Evolutionary conservation across 1,140 invertebrate genomes (phyloP).

Genomic region (Periplaneta americana): DNA sequence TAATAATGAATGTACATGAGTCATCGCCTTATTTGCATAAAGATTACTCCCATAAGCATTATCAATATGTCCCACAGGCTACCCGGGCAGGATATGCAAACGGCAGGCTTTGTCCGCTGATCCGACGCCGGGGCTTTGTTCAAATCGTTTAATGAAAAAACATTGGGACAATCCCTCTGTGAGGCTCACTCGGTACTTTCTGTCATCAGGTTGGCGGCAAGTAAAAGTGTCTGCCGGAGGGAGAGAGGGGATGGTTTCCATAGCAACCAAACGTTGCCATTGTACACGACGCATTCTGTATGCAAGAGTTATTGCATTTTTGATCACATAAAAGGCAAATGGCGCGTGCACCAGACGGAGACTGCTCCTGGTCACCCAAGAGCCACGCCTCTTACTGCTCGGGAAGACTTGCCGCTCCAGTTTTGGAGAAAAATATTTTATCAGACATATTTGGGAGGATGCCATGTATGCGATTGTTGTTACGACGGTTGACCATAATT

Average conservation of each 20-base stretch:
- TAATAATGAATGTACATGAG: background rate
- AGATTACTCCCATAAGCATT: constrained; percentile 7
- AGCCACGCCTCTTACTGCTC: background rate
- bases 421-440: too few species aligned
- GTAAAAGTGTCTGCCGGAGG: too few species aligned
- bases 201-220: background rate
- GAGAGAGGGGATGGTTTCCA: too few species aligned
- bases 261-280: background rate
- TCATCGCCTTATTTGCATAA: constrained; percentile 1
- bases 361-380: background rate
- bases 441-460: too few species aligned
- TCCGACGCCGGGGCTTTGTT: background rate
- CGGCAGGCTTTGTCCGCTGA: background rate
- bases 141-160: background rate
- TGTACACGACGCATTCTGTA: background rate
- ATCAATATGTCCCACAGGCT: background rate
- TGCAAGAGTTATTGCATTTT: constrained; percentile 14
- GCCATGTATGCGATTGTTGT: too few species aligned
- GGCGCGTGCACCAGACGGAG: background rate
- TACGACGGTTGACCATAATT: too few species aligned
- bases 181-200: too few species aligned
- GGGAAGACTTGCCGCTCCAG: too few species aligned
- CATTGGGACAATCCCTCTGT: background rate
- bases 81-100: background rate
- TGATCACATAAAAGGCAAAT: constrained; percentile 4